Conservation (phyloP, 2,113 vertebrate species). For the Nestor notabilis region DNA sequence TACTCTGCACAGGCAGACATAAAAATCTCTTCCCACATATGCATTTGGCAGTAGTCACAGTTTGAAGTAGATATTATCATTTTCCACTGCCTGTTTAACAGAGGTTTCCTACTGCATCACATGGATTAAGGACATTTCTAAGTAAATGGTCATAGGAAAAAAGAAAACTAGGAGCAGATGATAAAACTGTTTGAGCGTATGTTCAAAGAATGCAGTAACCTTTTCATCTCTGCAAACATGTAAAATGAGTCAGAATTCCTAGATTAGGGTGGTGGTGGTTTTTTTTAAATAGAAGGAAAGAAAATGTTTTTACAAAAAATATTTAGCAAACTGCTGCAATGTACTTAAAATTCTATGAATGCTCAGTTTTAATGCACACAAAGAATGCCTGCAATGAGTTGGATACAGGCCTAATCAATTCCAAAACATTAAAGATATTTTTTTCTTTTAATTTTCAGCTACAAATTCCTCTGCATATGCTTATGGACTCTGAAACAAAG, state of each 20-base stretch:
- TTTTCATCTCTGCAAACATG: conserved; percentile 1
- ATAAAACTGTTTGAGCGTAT: not conserved
- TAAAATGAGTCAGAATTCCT: conserved; percentile 4
- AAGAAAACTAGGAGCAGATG: not conserved
- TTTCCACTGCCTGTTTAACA: not conserved
- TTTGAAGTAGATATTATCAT: not conserved
- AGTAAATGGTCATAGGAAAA: not conserved
- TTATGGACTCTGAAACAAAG: not conserved
- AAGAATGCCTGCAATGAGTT: conserved; percentile 2
- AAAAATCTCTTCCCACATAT: not conserved
- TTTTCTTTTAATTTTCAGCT: conserved; percentile 15
- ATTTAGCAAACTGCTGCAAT: conserved; percentile 11
- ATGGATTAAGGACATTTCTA: not conserved
- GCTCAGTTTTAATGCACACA: conserved; percentile 9
- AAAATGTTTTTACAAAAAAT: conserved; percentile 12
- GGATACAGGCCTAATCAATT: conserved; percentile 4
- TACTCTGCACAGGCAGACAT: not conserved
- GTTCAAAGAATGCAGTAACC: not conserved
- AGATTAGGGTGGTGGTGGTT: not conserved
- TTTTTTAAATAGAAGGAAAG: not conserved
- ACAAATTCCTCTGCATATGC: not conserved
- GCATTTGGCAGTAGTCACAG: not conserved
- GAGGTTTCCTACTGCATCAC: not conserved
- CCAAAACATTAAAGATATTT: not conserved
- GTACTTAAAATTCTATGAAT: not conserved